Evolutionary conservation across 2,888 invertebrate genomes (phyloP).

Genomic region (Cheilosia pagana): DNA sequence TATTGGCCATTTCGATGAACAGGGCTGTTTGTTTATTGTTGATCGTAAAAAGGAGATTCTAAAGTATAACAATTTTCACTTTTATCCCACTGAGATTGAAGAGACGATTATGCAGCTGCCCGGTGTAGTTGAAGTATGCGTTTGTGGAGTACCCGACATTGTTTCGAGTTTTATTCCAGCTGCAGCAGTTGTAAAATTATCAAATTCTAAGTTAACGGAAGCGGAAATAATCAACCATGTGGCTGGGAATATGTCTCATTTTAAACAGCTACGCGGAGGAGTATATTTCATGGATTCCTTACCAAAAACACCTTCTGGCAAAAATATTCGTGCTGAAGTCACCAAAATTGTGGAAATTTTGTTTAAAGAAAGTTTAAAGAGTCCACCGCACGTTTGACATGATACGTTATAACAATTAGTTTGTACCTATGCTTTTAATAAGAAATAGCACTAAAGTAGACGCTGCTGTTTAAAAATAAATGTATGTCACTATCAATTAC

Average conservation of each 20-base stretch:
- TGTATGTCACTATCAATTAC: too few relatives aligned
- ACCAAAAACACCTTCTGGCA: constrained; percentile 76
- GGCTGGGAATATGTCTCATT: constrained; percentile 72
- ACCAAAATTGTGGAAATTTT: constrained; percentile 59
- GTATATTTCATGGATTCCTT: constrained; percentile 73
- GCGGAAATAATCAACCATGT: constrained; percentile 63
- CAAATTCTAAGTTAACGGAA: constrained; percentile 52
- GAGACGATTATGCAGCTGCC: constrained; percentile 67
- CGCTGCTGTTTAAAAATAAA: too few relatives aligned
- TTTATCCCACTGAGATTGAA: constrained; percentile 77
- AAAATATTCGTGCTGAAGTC: constrained; percentile 70
- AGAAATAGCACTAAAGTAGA: neutral
- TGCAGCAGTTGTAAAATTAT: constrained; percentile 69
- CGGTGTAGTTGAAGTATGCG: constrained; percentile 72
- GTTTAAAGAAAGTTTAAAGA: neutral
- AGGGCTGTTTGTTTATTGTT: constrained; percentile 70
- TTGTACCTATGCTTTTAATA: too few relatives aligned
- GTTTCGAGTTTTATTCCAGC: constrained; percentile 71
- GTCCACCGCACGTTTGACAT: neutral
- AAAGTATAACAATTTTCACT: constrained; percentile 76
- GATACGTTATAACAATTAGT: too few relatives aligned
- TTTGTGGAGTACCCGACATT: constrained; percentile 75
- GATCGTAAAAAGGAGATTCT: constrained; percentile 77
- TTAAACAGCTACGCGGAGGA: constrained; percentile 76
- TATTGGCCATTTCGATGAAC: constrained; percentile 76